phyloP scores from a whole-genome alignment of 2,888 invertebrate genomes.

The Nephrotoma appendiculata region DNA sequence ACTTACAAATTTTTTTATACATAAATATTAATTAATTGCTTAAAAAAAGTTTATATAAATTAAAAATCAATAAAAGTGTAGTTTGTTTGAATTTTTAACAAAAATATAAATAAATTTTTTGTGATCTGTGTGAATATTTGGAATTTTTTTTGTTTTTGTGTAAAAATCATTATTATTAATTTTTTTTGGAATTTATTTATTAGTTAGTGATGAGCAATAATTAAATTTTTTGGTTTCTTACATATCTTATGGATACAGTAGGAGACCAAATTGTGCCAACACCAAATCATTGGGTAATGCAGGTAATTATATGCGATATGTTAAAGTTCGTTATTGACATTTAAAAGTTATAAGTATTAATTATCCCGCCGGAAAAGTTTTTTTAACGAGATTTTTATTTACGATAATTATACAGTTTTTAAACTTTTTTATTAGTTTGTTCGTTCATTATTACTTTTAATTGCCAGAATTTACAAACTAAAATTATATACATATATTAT shows the following conservation, averaged over 20 bases:
- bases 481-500: no score
- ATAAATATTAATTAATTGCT: neutral
- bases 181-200: neutral
- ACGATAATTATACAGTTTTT: neutral
- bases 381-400: neutral
- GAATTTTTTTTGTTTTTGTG: neutral
- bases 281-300: conserved; percentile 35
- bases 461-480: no score
- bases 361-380: neutral
- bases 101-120: neutral
- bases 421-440: neutral
- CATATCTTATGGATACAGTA: conserved; percentile 29
- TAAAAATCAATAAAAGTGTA: neutral
- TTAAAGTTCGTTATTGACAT: neutral
- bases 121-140: neutral
- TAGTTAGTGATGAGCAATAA: neutral
- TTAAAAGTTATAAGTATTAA: neutral
- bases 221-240: neutral
- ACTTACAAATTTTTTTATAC: neutral
- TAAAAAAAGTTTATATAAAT: neutral
- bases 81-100: neutral
- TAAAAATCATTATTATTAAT: neutral
- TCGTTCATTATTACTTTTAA: no score
- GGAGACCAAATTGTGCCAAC: conserved; percentile 34
- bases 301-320: conserved; percentile 19